phyloP scores from a whole-genome alignment of 2,113 vertebrate species.

The Spea bombifrons region DNA sequence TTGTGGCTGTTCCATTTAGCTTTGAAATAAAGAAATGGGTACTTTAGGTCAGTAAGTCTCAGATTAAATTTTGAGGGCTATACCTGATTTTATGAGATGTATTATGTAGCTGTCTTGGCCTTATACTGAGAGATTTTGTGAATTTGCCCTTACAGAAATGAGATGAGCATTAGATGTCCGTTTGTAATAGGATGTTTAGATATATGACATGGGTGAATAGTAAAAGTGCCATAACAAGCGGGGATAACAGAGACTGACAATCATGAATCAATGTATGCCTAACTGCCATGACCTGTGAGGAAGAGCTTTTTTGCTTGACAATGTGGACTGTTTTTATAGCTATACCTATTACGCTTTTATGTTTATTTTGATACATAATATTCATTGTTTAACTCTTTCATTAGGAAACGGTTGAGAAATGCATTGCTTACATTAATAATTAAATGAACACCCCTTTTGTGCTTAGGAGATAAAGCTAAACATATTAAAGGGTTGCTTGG shows the following conservation, averaged over 20 bases:
- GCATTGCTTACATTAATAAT: no score
- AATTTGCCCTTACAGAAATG: conserved; percentile 56
- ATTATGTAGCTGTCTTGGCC: conserved; percentile 44
- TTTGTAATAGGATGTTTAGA: conserved; percentile 64
- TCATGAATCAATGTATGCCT: conserved; percentile 60
- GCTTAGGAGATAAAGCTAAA: no score
- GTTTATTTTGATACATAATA: background rate
- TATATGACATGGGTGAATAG: conserved; percentile 62
- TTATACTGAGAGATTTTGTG: conserved; percentile 40
- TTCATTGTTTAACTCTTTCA: background rate
- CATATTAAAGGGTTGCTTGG: no score
- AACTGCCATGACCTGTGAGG: conserved; percentile 62
- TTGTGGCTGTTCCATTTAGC: conserved; percentile 25
- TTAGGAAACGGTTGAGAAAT: background rate
- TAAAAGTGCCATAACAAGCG: conserved; percentile 57
- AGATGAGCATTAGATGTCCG: conserved; percentile 58
- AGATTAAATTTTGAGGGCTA: conserved; percentile 41
- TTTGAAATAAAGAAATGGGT: conserved; percentile 26
- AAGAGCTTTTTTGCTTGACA: conserved; percentile 55
- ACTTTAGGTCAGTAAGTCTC: conserved; percentile 32
- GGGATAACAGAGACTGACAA: conserved; percentile 61
- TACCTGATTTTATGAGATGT: conserved; percentile 40
- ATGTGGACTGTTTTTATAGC: background rate
- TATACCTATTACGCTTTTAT: background rate
- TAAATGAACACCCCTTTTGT: no score